Evolutionary conservation across 92 coral and sea anemone species (phyloP).

Genomic region (Isaurus tuberculatus): DNA sequence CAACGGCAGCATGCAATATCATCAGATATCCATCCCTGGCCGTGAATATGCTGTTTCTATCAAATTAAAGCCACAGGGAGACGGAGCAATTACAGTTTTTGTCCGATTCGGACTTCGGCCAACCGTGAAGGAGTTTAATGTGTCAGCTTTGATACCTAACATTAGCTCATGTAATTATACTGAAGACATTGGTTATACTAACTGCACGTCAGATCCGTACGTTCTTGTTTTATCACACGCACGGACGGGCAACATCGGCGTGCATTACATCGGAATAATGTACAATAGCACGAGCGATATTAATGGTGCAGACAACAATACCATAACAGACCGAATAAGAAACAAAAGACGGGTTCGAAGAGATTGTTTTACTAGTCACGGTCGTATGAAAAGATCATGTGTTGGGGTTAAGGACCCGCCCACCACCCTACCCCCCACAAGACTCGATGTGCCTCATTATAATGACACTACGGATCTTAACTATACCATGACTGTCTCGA

Average conservation of each 20-base stretch:
- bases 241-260: conserved; percentile 71
- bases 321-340: not conserved
- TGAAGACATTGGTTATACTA: conserved; percentile 34
- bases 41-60: conserved; percentile 72
- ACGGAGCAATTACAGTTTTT: conserved; percentile 61
- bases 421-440: conserved; percentile 72
- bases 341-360: conserved; percentile 58
- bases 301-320: not conserved
- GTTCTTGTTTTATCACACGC: conserved; percentile 72
- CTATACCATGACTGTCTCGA: conserved; percentile 75
- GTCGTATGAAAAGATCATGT: conserved; percentile 83
- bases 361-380: conserved; percentile 62
- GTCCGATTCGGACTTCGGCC: conserved; percentile 77
- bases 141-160: conserved; percentile 70
- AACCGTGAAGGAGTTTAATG: conserved; percentile 61
- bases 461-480: conserved; percentile 76
- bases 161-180: conserved; percentile 59
- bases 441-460: conserved; percentile 49
- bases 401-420: conserved; percentile 91
- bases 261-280: conserved; percentile 69
- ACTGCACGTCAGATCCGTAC: conserved; percentile 72
- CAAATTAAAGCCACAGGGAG: conserved; percentile 52
- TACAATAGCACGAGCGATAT: conserved; percentile 25
- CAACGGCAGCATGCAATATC: conserved; percentile 83
- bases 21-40: conserved; percentile 73